Conservation (phyloP, 2,888 invertebrate genomes). For the Caenorhabditis doughertyi region DNA sequence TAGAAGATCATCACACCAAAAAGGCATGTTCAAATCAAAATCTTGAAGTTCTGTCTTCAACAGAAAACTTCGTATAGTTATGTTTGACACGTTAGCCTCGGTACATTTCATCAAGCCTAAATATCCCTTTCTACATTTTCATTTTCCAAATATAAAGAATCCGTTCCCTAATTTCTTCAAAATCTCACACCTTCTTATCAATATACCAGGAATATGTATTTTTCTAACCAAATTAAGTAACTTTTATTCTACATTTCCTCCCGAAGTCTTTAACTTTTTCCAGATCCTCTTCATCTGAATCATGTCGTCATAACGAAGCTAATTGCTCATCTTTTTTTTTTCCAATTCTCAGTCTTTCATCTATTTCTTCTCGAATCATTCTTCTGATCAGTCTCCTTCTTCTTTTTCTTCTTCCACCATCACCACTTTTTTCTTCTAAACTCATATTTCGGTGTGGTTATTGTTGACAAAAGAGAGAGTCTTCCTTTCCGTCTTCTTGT, state of each 20-base stretch:
- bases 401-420: not conserved
- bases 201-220: not conserved
- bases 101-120: too few species aligned
- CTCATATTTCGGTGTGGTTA: slow-evolving; percentile 32
- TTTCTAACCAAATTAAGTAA: slow-evolving; percentile 17
- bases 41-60: too few species aligned
- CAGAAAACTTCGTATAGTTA: too few species aligned
- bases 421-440: slow-evolving; percentile 1
- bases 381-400: not conserved
- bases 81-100: too few species aligned
- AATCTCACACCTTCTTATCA: too few species aligned
- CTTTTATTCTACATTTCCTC: slow-evolving; percentile 4
- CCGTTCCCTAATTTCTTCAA: too few species aligned
- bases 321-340: too few species aligned
- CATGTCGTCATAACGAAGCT: slow-evolving; percentile 52
- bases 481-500: slow-evolving; percentile 9
- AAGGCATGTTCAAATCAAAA: too few species aligned
- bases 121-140: too few species aligned
- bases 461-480: slow-evolving; percentile 35
- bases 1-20: too few species aligned
- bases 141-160: too few species aligned
- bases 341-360: not conserved
- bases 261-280: not conserved
- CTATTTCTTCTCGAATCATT: too few species aligned
- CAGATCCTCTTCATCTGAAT: slow-evolving; percentile 9